Conservation (phyloP, 2,113 vertebrate genomes). For the Australoheros scitulus region DNA sequence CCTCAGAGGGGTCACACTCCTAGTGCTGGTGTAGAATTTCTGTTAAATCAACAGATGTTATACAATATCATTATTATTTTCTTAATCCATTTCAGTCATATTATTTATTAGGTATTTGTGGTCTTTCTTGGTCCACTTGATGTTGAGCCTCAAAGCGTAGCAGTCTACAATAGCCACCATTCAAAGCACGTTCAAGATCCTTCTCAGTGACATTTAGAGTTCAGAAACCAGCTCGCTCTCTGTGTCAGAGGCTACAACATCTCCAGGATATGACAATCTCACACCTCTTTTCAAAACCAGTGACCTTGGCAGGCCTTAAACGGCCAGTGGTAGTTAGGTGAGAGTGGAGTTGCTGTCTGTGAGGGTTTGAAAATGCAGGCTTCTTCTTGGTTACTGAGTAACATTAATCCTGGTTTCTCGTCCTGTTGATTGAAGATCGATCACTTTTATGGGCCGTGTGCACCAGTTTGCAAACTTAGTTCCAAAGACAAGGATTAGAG, state of each 20-base stretch:
- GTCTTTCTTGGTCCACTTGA: not conserved
- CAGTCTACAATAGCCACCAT: not conserved
- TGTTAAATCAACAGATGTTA: not conserved
- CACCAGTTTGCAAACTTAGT: not conserved
- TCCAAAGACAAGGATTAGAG: not conserved
- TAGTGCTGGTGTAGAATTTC: not conserved
- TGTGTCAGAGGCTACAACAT: not conserved
- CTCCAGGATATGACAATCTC: not conserved
- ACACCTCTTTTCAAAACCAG: not conserved
- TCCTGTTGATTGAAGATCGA: not conserved
- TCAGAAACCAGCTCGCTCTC: not conserved
- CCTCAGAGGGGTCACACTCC: not conserved
- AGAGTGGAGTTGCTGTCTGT: not conserved
- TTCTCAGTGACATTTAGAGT: not conserved
- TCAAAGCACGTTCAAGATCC: not conserved
- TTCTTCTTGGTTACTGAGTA: not conserved
- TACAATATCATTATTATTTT: not conserved
- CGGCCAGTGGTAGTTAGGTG: not conserved
- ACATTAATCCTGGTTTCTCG: not conserved
- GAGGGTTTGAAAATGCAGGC: not conserved
- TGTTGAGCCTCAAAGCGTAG: not conserved
- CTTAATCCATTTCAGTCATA: not conserved
- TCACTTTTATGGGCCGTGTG: not conserved
- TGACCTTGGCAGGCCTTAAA: not conserved
- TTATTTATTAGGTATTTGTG: not conserved